These are phyloP conservation scores for Drosophila erecta DNA, from an alignment of 1,140 invertebrate species.

Conservation along the genomic window DNA sequence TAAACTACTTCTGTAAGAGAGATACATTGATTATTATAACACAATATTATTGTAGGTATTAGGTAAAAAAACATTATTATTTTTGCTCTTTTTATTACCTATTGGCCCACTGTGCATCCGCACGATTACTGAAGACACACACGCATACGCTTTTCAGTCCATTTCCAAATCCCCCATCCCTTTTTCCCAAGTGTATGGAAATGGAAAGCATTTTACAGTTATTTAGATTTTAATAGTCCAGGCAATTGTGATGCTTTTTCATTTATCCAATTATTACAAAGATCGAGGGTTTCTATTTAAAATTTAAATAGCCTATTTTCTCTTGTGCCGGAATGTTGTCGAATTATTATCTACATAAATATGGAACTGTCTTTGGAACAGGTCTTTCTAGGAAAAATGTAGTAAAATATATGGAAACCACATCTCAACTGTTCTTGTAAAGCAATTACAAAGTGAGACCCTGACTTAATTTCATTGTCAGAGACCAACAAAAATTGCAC, in stretches of 20 bases:
- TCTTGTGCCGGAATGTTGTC: too few species aligned
- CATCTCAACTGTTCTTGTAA: too few species aligned
- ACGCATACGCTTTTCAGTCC: slow-evolving; percentile 4
- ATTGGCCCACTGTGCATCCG: slow-evolving; percentile 20
- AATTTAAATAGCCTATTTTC: background rate
- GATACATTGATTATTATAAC: too few species aligned
- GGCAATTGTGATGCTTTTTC: slow-evolving; percentile 12
- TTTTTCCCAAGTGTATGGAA: slow-evolving; percentile 9
- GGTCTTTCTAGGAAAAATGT: too few species aligned
- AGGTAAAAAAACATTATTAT: background rate
- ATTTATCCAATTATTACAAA: slow-evolving; percentile 32
- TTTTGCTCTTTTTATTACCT: too few species aligned
- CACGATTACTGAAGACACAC: slow-evolving; percentile 32
- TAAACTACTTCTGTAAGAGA: too few species aligned
- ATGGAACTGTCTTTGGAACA: too few species aligned
- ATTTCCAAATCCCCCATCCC: background rate
- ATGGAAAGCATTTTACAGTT: slow-evolving; percentile 24
- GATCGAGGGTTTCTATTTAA: background rate
- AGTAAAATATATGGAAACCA: too few species aligned
- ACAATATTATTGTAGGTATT: background rate
- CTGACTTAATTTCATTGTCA: too few species aligned
- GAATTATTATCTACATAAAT: too few species aligned
- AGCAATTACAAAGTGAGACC: too few species aligned
- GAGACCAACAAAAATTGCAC: too few species aligned
- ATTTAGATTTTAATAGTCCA: slow-evolving; percentile 20